Base-by-base conservation (phyloP, 2,797 vertebrate genomes). In the Lithobates sylvaticus region DNA sequence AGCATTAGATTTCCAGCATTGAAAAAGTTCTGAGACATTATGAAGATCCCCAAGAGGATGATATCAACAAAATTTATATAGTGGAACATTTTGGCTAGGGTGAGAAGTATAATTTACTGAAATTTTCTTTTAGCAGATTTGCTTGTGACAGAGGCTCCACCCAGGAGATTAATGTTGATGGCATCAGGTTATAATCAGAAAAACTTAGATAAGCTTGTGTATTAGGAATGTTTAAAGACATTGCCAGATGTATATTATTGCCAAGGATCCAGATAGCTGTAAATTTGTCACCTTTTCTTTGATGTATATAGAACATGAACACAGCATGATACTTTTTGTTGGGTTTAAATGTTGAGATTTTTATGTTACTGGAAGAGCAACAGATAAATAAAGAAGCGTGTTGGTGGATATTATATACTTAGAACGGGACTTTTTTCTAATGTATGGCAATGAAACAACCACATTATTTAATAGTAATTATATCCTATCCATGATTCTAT, bases 51-150 rank as follows among this genome's bases (percentile, higher is more conserved):
- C 68, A 58, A 21, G 79, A 69, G 65, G 23, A 67, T 44, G 29
- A 18, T 27, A 70, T 69, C 67, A 80, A 67, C 18, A 70, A 69
- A 80, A 81, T 81, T 81, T 81, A 81, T 70, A 81, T 70, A 5
- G 47, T 50, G 58, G 12, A 61, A 72, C 58, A 39, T 54, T 71
- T 58, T 44, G 21, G 67, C 44, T 27, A 72, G 47, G 29, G 69
- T 26, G 32, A 39, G 67, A 71, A 26, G 68, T n/a, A 16, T 81
- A 72, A 81, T 72, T 81, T 81, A 81, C 72, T 39, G 39, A 67
- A 44, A 15, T 39, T 50, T 81, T 39, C 13, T 39, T 27, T 69
- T 58, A 61, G 79, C 36, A 54, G 79, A 72, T 81, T 81, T 80
- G 47, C 23, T 70, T 69, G 16, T 81, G 69, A 81, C 69, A 81